Percentiles rank a stretch among this genome's conserved stretches.
Conservation (phyloP, 2,888 invertebrate genomes). For the Ariolimax columbianus region DNA sequence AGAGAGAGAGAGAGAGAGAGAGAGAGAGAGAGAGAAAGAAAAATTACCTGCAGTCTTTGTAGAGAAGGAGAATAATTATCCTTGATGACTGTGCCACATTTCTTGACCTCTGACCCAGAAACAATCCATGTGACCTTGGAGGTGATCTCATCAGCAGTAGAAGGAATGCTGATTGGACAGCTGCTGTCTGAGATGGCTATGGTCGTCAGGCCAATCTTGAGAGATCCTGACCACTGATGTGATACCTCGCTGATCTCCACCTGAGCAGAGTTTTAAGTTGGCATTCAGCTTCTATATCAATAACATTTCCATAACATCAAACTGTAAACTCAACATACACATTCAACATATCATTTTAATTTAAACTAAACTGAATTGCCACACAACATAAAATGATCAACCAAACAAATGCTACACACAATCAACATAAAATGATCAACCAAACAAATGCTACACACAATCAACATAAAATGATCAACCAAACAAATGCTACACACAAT, state of each 20-base stretch:
- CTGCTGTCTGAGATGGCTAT: conserved; percentile 84
- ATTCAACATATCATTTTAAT: too few species aligned
- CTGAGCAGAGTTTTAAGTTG: conserved; percentile 60
- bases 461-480: too few species aligned
- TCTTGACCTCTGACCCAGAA: conserved; percentile 85
- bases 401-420: too few species aligned
- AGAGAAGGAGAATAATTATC: conserved; percentile 86
- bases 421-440: too few species aligned
- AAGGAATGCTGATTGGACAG: conserved; percentile 80
- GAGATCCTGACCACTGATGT: conserved; percentile 93
- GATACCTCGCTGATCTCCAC: conserved; percentile 90
- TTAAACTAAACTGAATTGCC: too few species aligned
- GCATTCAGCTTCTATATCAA: not conserved
- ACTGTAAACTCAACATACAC: not conserved
- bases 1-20: not conserved
- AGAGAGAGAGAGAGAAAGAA: not conserved
- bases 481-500: too few species aligned
- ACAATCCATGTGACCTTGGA: conserved; percentile 77
- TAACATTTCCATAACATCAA: not conserved
- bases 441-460: too few species aligned
- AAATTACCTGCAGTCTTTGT: conserved; percentile 86
- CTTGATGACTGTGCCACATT: conserved; percentile 84
- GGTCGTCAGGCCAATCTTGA: conserved; percentile 92
- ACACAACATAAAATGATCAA: too few species aligned
- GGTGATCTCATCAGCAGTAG: conserved; percentile 70